Evolutionary conservation across 2,113 vertebrate species (phyloP), one percentile per base, ranked within the genome.

Genomic region (Centropus unirufus): DNA sequence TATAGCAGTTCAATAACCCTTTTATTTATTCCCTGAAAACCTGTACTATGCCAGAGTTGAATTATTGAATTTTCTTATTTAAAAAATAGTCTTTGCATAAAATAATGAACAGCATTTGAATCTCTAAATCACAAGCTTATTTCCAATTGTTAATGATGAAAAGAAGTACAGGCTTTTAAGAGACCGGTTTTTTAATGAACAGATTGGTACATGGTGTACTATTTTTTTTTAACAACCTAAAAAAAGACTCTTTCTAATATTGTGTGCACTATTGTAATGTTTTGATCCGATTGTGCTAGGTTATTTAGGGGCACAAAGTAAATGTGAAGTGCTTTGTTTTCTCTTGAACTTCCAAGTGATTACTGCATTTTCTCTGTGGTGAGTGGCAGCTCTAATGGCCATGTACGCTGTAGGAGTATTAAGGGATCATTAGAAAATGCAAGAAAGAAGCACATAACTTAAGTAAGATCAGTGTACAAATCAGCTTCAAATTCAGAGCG

Each of bases 301-400:
- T 95, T 96, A 92, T 96, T 94, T 92, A 91, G 94, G 84, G 77
- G 82, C 94, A 95, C 72, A 93, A 93, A 92, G 82, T 91, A 95
- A 96, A 94, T 95, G 91, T 81, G 76, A 94, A 85, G 87, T 83
- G 92, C 85, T 97, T 95, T 97, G 93, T 97, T 95, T 97, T 96
- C 81, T 44, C 74, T 62, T 96, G 95, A 96, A 95, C 76, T 89
- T 96, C 69, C 76, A 82, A 67, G 87, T 85, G 92, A 96, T 97
- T 96, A 89, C 91, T 92, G 82, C 79, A 68, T 96, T 97, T 94
- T 97, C 64, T 89, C 93, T 86, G 36, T 76, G 62, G 89, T 96
- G 97, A 97, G 94, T 96, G 96, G 72, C 96, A 96, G 86, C 83
- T 87, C 91, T 96, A 94, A 97, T 97, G 96, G 83, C 88, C 84